Percentiles rank a stretch among this genome's conserved stretches.
Conservation (phyloP, 2,797 vertebrate genomes). For the Ceryle rudis region DNA sequence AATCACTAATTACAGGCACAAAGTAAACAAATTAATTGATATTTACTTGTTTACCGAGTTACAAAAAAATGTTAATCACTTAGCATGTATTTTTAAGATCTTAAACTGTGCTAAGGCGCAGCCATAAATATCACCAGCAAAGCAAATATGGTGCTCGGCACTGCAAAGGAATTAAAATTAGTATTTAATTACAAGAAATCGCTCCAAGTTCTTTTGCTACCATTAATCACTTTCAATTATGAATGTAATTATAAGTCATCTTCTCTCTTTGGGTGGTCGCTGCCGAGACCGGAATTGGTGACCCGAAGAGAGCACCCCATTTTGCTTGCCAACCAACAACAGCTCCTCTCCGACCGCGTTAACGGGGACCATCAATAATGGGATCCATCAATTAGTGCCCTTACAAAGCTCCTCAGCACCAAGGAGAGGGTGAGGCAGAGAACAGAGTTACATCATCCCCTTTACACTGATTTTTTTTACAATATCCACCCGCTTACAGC, state of each 20-base stretch:
- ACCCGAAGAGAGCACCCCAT: not conserved
- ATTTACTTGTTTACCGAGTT: conserved; percentile 65
- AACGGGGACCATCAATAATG: not conserved
- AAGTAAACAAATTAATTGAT: conserved; percentile 66
- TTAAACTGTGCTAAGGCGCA: conserved; percentile 22
- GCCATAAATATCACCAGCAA: conserved; percentile 72
- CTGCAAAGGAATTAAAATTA: conserved; percentile 75
- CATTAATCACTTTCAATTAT: conserved; percentile 78
- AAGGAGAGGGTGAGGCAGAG: not conserved
- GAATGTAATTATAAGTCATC: conserved; percentile 72
- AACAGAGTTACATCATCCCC: not conserved
- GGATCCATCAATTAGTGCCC: not conserved
- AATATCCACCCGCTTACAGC: fast-evolving
- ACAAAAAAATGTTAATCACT: conserved; percentile 68
- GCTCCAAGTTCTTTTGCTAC: conserved; percentile 75
- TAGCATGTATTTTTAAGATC: conserved; percentile 57
- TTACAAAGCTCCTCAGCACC: not conserved
- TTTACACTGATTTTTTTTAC: not conserved
- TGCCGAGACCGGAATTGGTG: conserved; percentile 24
- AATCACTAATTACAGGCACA: conserved; percentile 28
- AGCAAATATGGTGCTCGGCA: conserved; percentile 68
- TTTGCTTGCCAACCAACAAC: not conserved
- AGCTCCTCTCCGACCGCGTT: fast-evolving
- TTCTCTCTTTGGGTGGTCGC: conserved; percentile 73
- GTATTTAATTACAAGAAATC: conserved; percentile 75